Evolutionary conservation across 1,140 invertebrate species (phyloP), one percentile per base, ranked within the genome.

Genomic region (Subanguina moxae): DNA sequence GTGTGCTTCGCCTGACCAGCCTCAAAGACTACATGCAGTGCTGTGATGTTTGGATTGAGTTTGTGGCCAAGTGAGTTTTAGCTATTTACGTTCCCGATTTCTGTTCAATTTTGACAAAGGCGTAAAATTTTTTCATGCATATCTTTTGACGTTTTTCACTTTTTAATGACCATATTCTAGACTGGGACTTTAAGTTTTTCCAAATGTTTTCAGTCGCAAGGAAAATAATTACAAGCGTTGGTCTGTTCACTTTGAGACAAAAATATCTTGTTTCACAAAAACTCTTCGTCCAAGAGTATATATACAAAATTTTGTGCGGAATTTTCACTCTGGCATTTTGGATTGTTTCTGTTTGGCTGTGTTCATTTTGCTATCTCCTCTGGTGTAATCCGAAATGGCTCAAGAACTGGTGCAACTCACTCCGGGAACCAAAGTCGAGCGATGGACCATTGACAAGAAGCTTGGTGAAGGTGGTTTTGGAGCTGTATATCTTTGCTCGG

Each of bases 391-490:
- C 62, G 46, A n/a, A 19, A 75, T 75, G 74, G 74, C 74, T 38
- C 23, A 43, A 17, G 75, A 75, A 64, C 30, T 74, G 13, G 74
- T 74, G 11, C 73, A 74, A 65, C 56, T 74, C 32, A 62, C 19
- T 27, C 61, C 67, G 23, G 73, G 73, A 21, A 63, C 59, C 7
- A 72, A 69, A 32, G 64, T 74, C 68, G 71, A 78, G 42, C 71
- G 57, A n/a, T 72, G 63, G 75, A 76, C 67, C 15, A 62, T 76
- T 57, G 64, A 71, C 17, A 73, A 73, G 71, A 73, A 73, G 62
- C 48, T 73, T 19, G 71, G 71, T 57, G 43, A 76, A 71, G 61
- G 73, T 46, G 72, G 72, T 57, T 63, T 63, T 21, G 73, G 73
- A n/a, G 74, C 73, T 43, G 74, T 75, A 5, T 75, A 76, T 56